A percentile compares a stretch with the other conserved stretches of the same genome.
Evolutionary conservation across 2,113 vertebrate species (phyloP).

Genomic region (Prinia subflava): DNA sequence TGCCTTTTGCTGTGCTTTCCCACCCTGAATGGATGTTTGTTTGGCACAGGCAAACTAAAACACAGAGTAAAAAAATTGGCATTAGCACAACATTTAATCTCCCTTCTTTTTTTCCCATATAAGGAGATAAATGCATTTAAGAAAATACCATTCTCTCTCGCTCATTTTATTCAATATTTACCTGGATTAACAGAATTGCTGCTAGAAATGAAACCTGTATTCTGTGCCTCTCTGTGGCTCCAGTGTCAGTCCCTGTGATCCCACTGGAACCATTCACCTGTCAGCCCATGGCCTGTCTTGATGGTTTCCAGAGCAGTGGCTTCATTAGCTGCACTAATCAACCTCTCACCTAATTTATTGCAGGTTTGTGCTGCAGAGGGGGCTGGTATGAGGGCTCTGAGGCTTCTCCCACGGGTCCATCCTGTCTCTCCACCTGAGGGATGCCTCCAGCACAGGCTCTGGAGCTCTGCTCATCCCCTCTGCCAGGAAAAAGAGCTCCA

Average conservation of each 20-base stretch:
- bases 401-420: neutral
- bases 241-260: neutral
- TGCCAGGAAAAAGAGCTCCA: neutral
- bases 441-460: neutral
- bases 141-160: neutral
- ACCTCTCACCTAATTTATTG: neutral
- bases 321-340: neutral
- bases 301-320: neutral
- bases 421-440: neutral
- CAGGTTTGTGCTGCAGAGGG: neutral
- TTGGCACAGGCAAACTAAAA: neutral
- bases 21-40: neutral
- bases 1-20: slow-evolving; percentile 30
- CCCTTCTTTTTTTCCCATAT: neutral
- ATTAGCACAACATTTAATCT: neutral
- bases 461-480: neutral
- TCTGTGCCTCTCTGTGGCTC: neutral
- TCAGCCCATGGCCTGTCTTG: neutral
- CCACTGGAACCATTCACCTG: neutral
- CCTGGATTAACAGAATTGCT: neutral
- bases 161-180: neutral
- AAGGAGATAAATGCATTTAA: neutral
- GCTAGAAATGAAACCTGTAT: neutral
- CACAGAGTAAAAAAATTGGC: neutral
- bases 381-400: neutral